Evolutionary conservation across 2,113 vertebrate genomes (phyloP), one percentile per base, ranked within the genome.

Genomic region (Dascyllus trimaculatus): DNA sequence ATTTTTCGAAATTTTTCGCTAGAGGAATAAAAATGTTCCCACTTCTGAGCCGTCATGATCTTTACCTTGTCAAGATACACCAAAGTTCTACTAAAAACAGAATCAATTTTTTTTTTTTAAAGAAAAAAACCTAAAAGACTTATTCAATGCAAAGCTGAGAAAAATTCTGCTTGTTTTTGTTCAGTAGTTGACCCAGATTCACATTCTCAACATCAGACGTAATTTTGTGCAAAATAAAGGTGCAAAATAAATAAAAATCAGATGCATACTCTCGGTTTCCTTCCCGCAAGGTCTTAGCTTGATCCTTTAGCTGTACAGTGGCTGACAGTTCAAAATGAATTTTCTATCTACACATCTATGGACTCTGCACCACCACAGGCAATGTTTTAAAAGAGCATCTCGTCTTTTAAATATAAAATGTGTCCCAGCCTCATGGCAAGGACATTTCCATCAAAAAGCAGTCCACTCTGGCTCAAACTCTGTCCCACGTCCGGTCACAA

Each of bases 161-260:
- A 61, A 66, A 79, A 61, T 51, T 13, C 38, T 71, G 35, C 25
- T 59, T 21, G 10, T 17, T 53, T 83, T 71, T 73, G 32, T 68
- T 90, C 88, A 89, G 84, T 78, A 88, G 72, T 91, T 86, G 56
- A 59, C 15, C 68, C 52, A 71, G 68, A 81, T 71, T 79, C 74
- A 90, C 80, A 81, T 78, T 83, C 71, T 78, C 63, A 82, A 73
- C 35, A 81, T 77, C 46, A 74, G 75, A 75, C 24, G 58, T 18
- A 80, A 82, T 69, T 70, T 15, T 86, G 85, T 90, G 89, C 89
- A 90, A 88, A 81, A 71, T 60, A 53, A 81, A 80, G 15, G 70
- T 86, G 75, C 69, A 89, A 91, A n/a, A 93, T 89, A 93, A 92
- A 91, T 91, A 77, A 61, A 72, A 88, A 85, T 59, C 49, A 22